Conservation (phyloP, 2,113 vertebrate species). For the Synchiropus splendidus region DNA sequence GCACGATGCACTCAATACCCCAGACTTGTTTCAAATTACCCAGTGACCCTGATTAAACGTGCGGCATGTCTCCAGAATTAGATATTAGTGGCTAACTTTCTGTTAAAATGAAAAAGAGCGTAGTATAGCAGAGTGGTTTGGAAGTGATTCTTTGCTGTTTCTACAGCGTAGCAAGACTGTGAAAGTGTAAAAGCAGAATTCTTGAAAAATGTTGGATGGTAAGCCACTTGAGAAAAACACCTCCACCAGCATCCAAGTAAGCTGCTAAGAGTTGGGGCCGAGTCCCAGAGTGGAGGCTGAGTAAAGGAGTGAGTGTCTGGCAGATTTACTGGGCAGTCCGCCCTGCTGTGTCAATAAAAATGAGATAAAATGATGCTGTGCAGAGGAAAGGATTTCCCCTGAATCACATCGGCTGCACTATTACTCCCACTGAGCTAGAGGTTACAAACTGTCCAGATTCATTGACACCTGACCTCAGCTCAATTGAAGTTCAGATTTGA, state of each 20-base stretch:
- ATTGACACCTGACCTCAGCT: constrained; percentile 22
- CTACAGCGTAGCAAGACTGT: too few relatives aligned
- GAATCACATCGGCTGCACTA: constrained; percentile 31
- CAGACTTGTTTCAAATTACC: too few relatives aligned
- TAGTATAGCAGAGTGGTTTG: too few relatives aligned
- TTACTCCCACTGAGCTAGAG: constrained; percentile 37
- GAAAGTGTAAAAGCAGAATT: too few relatives aligned
- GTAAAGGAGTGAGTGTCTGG: constrained; percentile 20
- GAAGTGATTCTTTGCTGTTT: too few relatives aligned
- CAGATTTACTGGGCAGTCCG: constrained; percentile 35
- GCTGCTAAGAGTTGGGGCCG: constrained; percentile 7
- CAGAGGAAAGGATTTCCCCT: constrained; percentile 22
- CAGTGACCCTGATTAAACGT: too few relatives aligned
- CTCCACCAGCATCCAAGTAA: constrained; percentile 30
- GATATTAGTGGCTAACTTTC: too few relatives aligned
- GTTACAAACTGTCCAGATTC: constrained; percentile 28
- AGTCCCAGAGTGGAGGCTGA: constrained; percentile 17
- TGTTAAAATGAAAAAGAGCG: too few relatives aligned
- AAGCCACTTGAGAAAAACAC: constrained; percentile 1
- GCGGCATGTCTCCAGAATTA: too few relatives aligned
- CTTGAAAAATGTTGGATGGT: too few relatives aligned
- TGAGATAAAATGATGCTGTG: constrained; percentile 28
- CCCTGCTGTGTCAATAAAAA: constrained; percentile 31
- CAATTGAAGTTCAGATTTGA: too few relatives aligned
- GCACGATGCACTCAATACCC: too few relatives aligned